Percentiles rank a stretch among this genome's conserved stretches.
phyloP scores from a whole-genome alignment of 2,113 vertebrate genomes.

The Aphyosemion australe region DNA sequence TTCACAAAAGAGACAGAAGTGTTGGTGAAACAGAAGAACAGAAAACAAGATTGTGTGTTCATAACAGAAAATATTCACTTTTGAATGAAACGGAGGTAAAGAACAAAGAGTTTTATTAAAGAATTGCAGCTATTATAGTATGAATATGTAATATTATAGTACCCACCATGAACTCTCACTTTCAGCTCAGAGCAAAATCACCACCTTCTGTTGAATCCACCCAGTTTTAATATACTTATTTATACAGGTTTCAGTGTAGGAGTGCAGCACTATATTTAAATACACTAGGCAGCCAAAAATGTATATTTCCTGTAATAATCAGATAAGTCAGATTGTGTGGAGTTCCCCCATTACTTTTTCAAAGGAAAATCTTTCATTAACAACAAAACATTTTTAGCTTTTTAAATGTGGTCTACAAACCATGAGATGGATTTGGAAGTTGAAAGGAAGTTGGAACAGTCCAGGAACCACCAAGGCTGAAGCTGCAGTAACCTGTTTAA shows the following conservation, averaged over 20 bases:
- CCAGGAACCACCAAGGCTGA: too few relatives aligned
- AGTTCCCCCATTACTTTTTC: too few relatives aligned
- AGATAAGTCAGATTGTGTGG: neutral
- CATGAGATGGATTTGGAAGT: too few relatives aligned
- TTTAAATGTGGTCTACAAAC: too few relatives aligned
- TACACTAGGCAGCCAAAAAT: neutral
- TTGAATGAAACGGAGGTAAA: neutral
- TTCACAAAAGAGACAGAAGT: too few relatives aligned
- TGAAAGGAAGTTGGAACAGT: too few relatives aligned
- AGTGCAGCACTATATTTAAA: neutral
- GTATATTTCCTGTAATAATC: neutral
- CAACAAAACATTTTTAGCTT: too few relatives aligned
- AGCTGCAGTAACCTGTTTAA: too few relatives aligned
- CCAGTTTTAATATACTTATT: neutral
- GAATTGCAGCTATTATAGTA: neutral
- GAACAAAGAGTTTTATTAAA: neutral
- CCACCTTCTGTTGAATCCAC: neutral
- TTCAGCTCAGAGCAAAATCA: neutral
- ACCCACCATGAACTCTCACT: neutral
- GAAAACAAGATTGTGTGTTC: too few relatives aligned
- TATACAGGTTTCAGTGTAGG: neutral
- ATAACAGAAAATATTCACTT: too few relatives aligned
- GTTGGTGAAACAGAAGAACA: too few relatives aligned
- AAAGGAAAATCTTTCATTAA: too few relatives aligned
- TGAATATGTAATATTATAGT: conserved; percentile 1